Percentiles rank a stretch among this genome's conserved stretches.
Evolutionary conservation across 1,140 invertebrate species (phyloP).

Genomic region (Trichonephila clavata): DNA sequence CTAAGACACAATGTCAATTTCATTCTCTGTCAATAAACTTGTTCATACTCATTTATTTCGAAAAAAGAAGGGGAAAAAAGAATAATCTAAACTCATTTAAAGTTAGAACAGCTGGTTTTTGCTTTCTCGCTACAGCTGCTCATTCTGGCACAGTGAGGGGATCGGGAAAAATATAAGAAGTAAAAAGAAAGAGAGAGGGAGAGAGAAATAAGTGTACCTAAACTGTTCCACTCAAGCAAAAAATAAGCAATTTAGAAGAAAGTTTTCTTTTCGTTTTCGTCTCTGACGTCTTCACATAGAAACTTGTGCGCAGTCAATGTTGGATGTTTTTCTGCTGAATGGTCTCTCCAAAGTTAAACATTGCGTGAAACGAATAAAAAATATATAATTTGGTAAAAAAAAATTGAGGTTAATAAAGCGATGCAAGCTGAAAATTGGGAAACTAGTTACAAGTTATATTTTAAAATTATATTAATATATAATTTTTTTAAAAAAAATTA

Average conservation of each 20-base stretch:
- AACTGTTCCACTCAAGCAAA: background rate
- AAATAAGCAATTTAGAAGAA: constrained; percentile 34
- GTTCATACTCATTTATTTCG: background rate
- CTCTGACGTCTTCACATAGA: no score
- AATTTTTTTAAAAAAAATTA: no score
- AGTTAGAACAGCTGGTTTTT: background rate
- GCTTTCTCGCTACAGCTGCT: background rate
- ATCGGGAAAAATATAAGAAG: background rate
- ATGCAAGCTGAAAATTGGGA: background rate
- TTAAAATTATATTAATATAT: no score
- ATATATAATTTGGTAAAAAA: background rate
- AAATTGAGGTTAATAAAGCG: constrained; percentile 20
- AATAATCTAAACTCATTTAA: background rate
- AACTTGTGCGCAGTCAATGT: background rate
- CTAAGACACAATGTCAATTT: background rate
- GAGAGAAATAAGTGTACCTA: background rate
- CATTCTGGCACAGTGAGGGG: background rate
- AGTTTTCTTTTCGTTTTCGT: constrained; percentile 24
- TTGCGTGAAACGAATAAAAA: constrained; percentile 29
- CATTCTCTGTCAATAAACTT: background rate
- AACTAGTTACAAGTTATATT: background rate
- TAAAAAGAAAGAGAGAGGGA: background rate
- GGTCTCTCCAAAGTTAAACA: constrained; percentile 48
- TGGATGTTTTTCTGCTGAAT: constrained; percentile 42
- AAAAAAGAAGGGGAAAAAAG: background rate